Percentiles rank a stretch among this genome's conserved stretches.
Conservation (phyloP, 2,113 vertebrate genomes). For the Eubucco bourcierii region DNA sequence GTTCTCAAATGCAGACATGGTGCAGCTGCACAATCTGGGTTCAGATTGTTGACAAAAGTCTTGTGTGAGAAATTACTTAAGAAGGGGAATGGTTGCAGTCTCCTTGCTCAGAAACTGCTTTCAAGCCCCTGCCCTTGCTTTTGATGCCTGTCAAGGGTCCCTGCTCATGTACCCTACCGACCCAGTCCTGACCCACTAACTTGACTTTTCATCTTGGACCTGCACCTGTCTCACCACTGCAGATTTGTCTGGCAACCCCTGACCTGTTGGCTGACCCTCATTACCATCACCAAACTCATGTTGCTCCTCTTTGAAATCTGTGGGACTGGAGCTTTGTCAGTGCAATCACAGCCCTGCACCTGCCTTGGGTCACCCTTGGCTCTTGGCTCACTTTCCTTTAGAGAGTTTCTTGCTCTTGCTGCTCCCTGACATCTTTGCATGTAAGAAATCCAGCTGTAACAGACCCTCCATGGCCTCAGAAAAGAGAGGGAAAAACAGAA, state of each 20-base stretch:
- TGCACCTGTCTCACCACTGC: neutral
- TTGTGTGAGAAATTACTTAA: neutral
- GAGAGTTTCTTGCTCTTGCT: neutral
- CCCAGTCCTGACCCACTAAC: neutral
- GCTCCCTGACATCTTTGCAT: neutral
- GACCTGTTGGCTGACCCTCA: neutral
- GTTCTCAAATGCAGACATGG: accelerated
- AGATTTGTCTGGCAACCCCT: neutral
- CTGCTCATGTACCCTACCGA: neutral
- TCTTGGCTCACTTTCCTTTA: neutral
- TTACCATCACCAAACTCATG: neutral
- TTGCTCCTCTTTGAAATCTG: neutral
- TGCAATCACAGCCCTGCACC: neutral
- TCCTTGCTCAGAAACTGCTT: neutral
- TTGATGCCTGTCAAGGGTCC: neutral
- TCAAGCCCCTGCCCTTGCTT: neutral
- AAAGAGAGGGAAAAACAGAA: neutral
- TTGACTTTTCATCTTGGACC: neutral
- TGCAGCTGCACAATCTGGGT: neutral
- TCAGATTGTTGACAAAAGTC: neutral
- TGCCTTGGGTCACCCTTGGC: neutral
- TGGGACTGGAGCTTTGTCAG: neutral
- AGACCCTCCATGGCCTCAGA: neutral
- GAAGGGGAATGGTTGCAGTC: neutral
- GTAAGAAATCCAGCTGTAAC: neutral